Conservation (phyloP, 2,797 vertebrate species). For the Botia almorhae region DNA sequence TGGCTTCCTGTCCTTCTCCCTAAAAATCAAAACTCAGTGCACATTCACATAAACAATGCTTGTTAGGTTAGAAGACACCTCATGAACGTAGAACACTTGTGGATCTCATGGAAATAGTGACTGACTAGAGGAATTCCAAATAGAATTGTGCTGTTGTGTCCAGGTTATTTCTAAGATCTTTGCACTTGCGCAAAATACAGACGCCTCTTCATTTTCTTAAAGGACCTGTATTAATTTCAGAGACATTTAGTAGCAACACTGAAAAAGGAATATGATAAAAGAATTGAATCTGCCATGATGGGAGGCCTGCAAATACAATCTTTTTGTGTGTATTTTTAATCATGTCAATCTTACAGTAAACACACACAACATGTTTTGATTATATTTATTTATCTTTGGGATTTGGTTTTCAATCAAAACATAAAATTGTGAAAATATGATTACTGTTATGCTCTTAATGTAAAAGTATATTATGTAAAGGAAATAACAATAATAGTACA, state of each 20-base stretch:
- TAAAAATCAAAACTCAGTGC: neutral
- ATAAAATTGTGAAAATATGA: neutral
- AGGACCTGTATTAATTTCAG: conserved; percentile 14
- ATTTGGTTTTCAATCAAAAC: neutral
- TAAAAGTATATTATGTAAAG: neutral
- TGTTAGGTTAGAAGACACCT: neutral
- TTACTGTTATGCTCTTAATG: neutral
- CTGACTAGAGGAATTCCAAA: neutral
- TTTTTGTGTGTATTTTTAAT: neutral
- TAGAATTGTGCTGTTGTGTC: neutral
- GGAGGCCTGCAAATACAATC: conserved; percentile 18
- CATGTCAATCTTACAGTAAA: neutral
- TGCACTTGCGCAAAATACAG: neutral
- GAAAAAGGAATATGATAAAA: conserved; percentile 1
- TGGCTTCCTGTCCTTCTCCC: conserved; percentile 8
- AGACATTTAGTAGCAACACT: neutral
- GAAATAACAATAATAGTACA: too few species aligned
- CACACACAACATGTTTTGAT: neutral
- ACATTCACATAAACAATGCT: conserved; percentile 8
- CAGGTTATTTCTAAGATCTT: neutral
- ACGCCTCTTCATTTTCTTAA: conserved; percentile 6
- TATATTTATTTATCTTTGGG: neutral
- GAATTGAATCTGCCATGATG: conserved; percentile 3
- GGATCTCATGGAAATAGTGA: neutral
- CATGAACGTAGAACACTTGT: neutral